phyloP scores from a whole-genome alignment of 2,113 vertebrate genomes.

The Pelecanus crispus region DNA sequence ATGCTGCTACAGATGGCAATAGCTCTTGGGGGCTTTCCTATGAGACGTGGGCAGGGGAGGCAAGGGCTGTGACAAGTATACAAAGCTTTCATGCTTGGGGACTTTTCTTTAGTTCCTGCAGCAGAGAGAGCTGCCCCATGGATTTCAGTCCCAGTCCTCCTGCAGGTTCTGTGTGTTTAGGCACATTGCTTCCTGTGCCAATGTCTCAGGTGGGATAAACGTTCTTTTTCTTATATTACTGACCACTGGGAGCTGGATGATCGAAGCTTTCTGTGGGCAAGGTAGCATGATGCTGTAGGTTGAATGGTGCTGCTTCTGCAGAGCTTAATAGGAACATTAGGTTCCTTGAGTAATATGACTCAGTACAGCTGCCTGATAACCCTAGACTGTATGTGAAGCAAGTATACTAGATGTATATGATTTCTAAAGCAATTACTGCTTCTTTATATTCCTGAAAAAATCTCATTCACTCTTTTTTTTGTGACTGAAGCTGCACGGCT shows the following conservation, averaged over 20 bases:
- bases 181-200: background rate
- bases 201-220: background rate
- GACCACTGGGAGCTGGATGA: background rate
- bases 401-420: background rate
- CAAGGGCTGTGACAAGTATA: slow-evolving; percentile 35
- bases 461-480: background rate
- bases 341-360: background rate
- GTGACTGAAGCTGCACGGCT: background rate
- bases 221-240: background rate
- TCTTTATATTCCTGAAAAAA: background rate
- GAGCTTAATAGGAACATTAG: background rate
- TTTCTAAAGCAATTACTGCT: background rate
- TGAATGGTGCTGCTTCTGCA: background rate
- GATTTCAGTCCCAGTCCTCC: background rate
- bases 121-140: background rate
- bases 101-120: background rate
- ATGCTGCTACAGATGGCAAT: slow-evolving; percentile 37
- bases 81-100: background rate
- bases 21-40: slow-evolving; percentile 53
- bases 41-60: background rate
- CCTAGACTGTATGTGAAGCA: background rate
- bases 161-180: background rate
- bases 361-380: background rate
- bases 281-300: background rate
- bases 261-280: background rate